Conservation (phyloP, 2,888 invertebrate genomes). For the Trichogramma evanescens region DNA sequence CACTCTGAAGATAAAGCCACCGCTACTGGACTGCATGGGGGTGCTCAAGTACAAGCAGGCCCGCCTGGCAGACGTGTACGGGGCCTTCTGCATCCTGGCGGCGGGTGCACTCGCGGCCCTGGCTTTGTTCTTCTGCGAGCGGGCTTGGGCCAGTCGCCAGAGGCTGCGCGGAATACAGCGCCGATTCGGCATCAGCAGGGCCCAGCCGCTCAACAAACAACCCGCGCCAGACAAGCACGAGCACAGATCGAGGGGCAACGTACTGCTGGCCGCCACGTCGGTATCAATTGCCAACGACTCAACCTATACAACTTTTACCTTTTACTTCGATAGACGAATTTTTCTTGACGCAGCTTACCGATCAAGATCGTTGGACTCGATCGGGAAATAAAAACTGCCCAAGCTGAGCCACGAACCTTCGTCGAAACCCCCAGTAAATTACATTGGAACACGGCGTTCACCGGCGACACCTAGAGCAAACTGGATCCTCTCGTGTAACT, state of each 20-base stretch:
- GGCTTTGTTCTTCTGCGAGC: slow-evolving; percentile 35
- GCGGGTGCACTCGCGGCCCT: slow-evolving; percentile 46
- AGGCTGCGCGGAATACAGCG: not conserved
- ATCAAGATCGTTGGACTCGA: slow-evolving; percentile 11
- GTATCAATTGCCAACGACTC: not conserved
- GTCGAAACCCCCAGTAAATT: too few relatives aligned
- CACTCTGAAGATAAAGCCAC: slow-evolving; percentile 42
- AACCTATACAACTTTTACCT: not conserved
- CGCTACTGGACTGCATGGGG: slow-evolving; percentile 53
- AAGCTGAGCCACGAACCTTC: too few relatives aligned
- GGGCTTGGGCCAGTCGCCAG: slow-evolving; percentile 36
- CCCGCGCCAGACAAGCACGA: not conserved
- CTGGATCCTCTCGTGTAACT: too few relatives aligned
- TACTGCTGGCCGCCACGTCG: slow-evolving; percentile 3
- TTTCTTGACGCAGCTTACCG: slow-evolving; percentile 7
- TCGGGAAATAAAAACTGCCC: not conserved
- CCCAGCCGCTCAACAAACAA: not conserved
- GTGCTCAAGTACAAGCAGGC: slow-evolving; percentile 46
- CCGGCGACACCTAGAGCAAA: too few relatives aligned
- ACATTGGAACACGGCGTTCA: too few relatives aligned
- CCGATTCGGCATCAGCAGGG: not conserved
- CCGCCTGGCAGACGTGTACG: slow-evolving; percentile 54
- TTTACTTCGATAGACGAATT: not conserved
- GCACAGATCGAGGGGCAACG: not conserved
- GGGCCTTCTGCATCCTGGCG: slow-evolving; percentile 50